Conservation (phyloP, 2,888 invertebrate species). For the Xestia ashworthii region DNA sequence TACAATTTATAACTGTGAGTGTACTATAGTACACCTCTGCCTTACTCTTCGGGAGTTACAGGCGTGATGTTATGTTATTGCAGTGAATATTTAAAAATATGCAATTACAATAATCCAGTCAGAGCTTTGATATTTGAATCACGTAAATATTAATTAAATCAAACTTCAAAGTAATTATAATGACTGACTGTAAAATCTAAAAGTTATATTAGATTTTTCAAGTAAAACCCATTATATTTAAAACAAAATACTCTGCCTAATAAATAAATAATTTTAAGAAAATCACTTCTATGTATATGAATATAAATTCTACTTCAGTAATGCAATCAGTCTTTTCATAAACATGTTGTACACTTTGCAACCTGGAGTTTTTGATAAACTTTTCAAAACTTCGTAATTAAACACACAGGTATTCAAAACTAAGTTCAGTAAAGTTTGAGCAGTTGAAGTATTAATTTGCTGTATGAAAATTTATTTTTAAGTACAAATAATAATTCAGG, state of each 20-base stretch:
- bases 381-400: constrained; percentile 55
- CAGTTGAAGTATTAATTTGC: constrained; percentile 9
- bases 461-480: constrained; percentile 1
- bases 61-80: neutral
- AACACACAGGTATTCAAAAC: constrained; percentile 63
- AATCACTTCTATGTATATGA: constrained; percentile 1
- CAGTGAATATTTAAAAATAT: neutral
- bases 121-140: neutral
- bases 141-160: neutral
- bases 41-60: too few relatives aligned
- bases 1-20: neutral
- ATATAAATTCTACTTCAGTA: constrained; percentile 3
- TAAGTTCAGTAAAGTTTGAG: constrained; percentile 25
- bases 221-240: neutral
- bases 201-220: neutral
- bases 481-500: constrained; percentile 5
- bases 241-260: neutral
- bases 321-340: constrained; percentile 34
- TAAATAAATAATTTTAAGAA: constrained; percentile 11
- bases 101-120: neutral
- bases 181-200: neutral
- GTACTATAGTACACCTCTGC: too few relatives aligned
- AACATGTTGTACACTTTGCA: constrained; percentile 23
- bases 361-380: constrained; percentile 29
- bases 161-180: neutral